Evolutionary conservation across 2,888 invertebrate genomes (phyloP), one percentile per base, ranked within the genome.

Genomic region (Tenthredo notha): DNA sequence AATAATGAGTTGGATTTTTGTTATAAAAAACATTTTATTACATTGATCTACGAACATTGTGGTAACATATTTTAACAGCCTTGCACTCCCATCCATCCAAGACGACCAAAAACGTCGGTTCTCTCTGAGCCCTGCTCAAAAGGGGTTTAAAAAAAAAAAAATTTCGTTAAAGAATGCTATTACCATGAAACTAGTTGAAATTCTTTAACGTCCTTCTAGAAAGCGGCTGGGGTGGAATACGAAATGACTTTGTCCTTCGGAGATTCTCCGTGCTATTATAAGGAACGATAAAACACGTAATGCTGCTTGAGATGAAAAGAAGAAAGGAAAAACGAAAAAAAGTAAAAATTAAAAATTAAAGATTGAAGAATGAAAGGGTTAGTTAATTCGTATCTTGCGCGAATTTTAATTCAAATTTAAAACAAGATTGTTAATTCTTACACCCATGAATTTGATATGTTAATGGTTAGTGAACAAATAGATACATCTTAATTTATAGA

Each of bases 11-110:
- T 2, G 21, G 0, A 40, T 61, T 84, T 72, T 75, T 78, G 70
- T 85, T 84, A 86, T 74, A 90, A 91, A 87, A 89, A 91, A 91
- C 89, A 88, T 86, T 90, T 92, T 92, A 92, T 92, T 92, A 92
- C 90, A 91, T 87, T 88, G 87, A 92, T 86, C 91, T 92, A 91
- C 88, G 88, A 88, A 87, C 87, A 88, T 87, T 89, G 91, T 87
- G 87, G 29, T 87, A 87, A 84, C 40, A 89, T 88, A 89, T 87
- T 87, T 77, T 25, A 88, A 87, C 78, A 87, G 88, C 86, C 86
- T 88, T 88, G 86, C 88, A 87, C 61, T 80, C 61, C 58, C 21
- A 40, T 80, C 54, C 78, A 37, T n/a, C 58, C 29, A 43, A 21
- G 18, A 50, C 21, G 37, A 78, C 37, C 78, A 15, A 58, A n/a